Evolutionary conservation across 1,140 invertebrate genomes (phyloP), one percentile per base, ranked within the genome.

Genomic region (Drosophila insularis): DNA sequence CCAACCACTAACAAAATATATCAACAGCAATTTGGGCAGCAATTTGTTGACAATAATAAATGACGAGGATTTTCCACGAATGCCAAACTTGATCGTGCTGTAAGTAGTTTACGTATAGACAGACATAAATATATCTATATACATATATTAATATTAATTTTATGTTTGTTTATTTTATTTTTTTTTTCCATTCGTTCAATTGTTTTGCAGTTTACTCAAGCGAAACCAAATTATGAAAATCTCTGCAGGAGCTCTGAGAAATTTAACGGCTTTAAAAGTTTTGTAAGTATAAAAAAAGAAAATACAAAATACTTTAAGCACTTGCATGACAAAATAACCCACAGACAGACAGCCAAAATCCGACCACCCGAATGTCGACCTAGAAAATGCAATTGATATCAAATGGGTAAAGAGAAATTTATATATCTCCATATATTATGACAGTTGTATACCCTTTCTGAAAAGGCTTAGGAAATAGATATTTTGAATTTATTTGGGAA

Each of bases 181-280:
- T 27, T 27, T 27, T 27, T 63, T 54, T 5, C 14, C 11, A 14
- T 69, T 74, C 21, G 17, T 35, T 67, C 46, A 63, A n/a, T 37
- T 74, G 67, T 72, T 35, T 78, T 82, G 31, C 93, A 96, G 95
- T 84, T 93, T 95, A 78, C 92, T 96, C 74, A 94, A 95, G 91
- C 93, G 95, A 79, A 96, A 95, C 93, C 94, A 94, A 92, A 94
- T 96, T 71, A 93, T 92, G 69, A 91, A 92, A 72, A 95, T 96
- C 79, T 93, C 95, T 70, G 93, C 93, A 64, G 92, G 94, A 43
- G 95, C 95, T 23, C 95, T 96, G 82, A 90, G 91, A 63, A 95
- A 95, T 92, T 91, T 96, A 69, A 94, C 93, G 66, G 94, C 93
- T 69, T 92, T 96, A 74, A 93, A 93, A 93, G 93, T 96, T 77